Evolutionary conservation across 2,888 invertebrate species (phyloP), one percentile per base, ranked within the genome.

Genomic region (Lochmaea crataegi): DNA sequence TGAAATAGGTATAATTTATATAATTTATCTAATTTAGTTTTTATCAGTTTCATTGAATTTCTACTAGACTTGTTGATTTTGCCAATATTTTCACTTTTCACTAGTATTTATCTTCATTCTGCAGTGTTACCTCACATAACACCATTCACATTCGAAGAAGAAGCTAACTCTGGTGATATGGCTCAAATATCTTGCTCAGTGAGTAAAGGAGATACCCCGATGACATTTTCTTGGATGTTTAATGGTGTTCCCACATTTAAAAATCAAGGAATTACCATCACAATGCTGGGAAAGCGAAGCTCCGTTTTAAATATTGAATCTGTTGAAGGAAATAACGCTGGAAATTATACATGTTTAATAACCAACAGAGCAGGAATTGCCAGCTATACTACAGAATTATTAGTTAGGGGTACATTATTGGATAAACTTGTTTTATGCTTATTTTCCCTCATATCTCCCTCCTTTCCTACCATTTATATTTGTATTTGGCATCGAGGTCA

Each of bases 281-380:
- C 82, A 86, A 90, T 84, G 88, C 89, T 76, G 90, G 91, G 81
- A 18, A 83, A 78, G 72, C 81, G 90, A 89, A 82, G 91, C 89
- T 83, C 90, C 89, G 65, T 91, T 88, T 81, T 87, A 86, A 76
- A 90, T 88, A 92, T 94, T 83, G 92, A 93, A 80, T 89, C 91
- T 74, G 93, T 93, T 78, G 91, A 91, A 82, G 92, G 91, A 77
- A 89, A 89, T 71, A 94, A 94, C 85, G 91, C 92, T 78, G 95
- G 95, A 74, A 90, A 91, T 83, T 95, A 94, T 83, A 93, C 92
- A 51, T 95, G 95, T 84, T 89, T 91, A 70, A 94, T 93, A 12
- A 85, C 85, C 74, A 91, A 91, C 83, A 84, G 83, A 75, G 91
- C 91, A 41, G 90, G 90, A 75, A 86, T 86, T 70, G 86, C 87